Percentiles rank a stretch among this genome's conserved stretches.
These are phyloP conservation scores for Sardina pilchardus DNA, from an alignment of 2,113 vertebrate genomes.

Conservation along the genomic window DNA sequence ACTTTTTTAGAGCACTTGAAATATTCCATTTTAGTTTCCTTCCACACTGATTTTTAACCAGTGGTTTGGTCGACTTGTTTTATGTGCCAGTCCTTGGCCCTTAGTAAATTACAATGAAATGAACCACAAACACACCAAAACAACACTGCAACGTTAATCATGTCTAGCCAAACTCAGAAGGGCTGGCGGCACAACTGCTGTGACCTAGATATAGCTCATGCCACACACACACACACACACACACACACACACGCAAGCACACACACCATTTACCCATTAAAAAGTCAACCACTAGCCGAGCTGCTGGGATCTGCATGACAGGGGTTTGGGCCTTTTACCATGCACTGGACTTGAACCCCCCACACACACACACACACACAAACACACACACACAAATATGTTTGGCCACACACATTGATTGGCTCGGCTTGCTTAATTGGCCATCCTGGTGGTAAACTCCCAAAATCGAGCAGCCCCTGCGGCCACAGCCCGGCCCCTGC, in stretches of 20 bases:
- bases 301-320: neutral
- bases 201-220: neutral
- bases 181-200: neutral
- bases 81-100: neutral
- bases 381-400: neutral
- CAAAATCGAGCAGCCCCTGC: neutral
- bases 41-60: slow-evolving; percentile 1
- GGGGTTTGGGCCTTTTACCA: neutral
- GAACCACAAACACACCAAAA: neutral
- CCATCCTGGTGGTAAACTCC: neutral
- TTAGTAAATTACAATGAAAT: neutral
- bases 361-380: neutral
- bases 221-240: neutral
- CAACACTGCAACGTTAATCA: neutral
- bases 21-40: slow-evolving; percentile 19
- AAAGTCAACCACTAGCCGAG: neutral
- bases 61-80: neutral
- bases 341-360: neutral
- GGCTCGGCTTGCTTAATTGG: neutral
- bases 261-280: neutral
- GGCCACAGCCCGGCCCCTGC: neutral
- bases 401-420: neutral
- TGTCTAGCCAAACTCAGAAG: neutral
- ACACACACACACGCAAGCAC: neutral
- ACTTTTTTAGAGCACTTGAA: neutral